These are phyloP conservation scores for Druceiella hillmani DNA, from an alignment of 2,888 invertebrate species.

Conservation along the genomic window DNA sequence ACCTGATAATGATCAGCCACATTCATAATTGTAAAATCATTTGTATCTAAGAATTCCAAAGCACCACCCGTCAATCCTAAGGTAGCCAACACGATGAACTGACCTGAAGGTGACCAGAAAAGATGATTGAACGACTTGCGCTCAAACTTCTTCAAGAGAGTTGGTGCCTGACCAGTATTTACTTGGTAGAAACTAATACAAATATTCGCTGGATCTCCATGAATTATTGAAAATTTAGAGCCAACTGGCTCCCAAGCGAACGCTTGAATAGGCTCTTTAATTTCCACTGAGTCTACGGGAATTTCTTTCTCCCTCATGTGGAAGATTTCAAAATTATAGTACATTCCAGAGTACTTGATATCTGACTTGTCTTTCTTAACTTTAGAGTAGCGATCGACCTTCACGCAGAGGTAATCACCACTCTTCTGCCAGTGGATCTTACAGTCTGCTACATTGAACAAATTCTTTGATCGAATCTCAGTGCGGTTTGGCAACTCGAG, in stretches of 20 bases:
- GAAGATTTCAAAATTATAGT: slow-evolving; percentile 98
- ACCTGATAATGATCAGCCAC: slow-evolving; percentile 88
- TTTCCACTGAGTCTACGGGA: slow-evolving; percentile 96
- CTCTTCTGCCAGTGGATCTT: slow-evolving; percentile 99
- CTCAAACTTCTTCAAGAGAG: slow-evolving; percentile 81
- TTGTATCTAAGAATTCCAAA: slow-evolving; percentile 92
- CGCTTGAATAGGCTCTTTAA: slow-evolving; percentile 87
- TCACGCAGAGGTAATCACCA: slow-evolving; percentile 96
- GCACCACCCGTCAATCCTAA: slow-evolving; percentile 80
- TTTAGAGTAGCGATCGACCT: slow-evolving; percentile 75
- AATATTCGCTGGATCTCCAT: slow-evolving; percentile 80
- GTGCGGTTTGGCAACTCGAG: slow-evolving; percentile 87
- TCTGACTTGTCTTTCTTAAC: slow-evolving; percentile 92
- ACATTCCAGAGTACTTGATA: slow-evolving; percentile 93
- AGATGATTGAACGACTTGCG: slow-evolving; percentile 85
- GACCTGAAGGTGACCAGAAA: slow-evolving; percentile 95
- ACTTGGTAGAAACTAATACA: slow-evolving; percentile 87
- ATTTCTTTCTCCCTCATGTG: slow-evolving; percentile 97
- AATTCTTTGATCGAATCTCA: slow-evolving; percentile 87
- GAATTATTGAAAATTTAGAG: slow-evolving; percentile 93
- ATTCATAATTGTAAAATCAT: slow-evolving; percentile 94
- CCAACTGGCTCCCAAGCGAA: slow-evolving; percentile 99
- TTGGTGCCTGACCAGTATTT: slow-evolving; percentile 85
- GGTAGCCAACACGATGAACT: slow-evolving; percentile 92
- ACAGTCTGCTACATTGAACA: slow-evolving; percentile 97